Evolutionary conservation across 2,797 vertebrate genomes (phyloP), one percentile per base, ranked within the genome.

Genomic region (Saxicola maurus): DNA sequence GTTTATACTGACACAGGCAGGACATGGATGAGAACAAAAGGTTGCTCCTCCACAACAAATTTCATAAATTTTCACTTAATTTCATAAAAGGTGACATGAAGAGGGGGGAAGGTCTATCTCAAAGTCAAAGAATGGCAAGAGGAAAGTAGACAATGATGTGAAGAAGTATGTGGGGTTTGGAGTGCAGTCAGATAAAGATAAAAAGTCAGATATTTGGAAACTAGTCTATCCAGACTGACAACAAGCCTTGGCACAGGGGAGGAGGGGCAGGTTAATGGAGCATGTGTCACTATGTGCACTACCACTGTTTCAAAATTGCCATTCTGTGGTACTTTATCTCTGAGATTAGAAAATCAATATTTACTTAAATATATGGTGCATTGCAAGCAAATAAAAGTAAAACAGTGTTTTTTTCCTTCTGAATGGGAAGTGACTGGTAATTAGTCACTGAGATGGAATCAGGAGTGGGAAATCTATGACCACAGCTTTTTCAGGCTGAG

Each of bases 301-400:
- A 46, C 38, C 27, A 37, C 37, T 0, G 1, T 67, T 94, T 87
- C 62, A 91, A 89, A 91, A 90, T 91, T 83, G 49, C 73, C 53
- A 25, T 90, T 89, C 76, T 82, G 14, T 60, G 90, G n/a, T 64
- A 83, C 79, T 94, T 87, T 60, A 90, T 92, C 89, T 94, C 79
- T 40, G 37, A 64, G 82, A 87, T 93, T 81, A 86, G 55, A 94
- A 95, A 95, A 95, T 95, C 92, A 93, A 95, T 93, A 93, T 93
- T 90, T 95, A 66, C 92, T 92, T 87, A 92, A 91, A 93, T 89
- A 91, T 91, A 93, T 69, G 69, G 76, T 81, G 85, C 64, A 73
- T 33, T 90, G 82, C 85, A 89, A 83, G 80, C 90, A 93, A 93
- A 91, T 94, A 89, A 86, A 92, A 91, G 61, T 81, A 75, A 73